Evolutionary conservation across 2,888 invertebrate genomes (phyloP).

Genomic region (Tetragonisca angustula): DNA sequence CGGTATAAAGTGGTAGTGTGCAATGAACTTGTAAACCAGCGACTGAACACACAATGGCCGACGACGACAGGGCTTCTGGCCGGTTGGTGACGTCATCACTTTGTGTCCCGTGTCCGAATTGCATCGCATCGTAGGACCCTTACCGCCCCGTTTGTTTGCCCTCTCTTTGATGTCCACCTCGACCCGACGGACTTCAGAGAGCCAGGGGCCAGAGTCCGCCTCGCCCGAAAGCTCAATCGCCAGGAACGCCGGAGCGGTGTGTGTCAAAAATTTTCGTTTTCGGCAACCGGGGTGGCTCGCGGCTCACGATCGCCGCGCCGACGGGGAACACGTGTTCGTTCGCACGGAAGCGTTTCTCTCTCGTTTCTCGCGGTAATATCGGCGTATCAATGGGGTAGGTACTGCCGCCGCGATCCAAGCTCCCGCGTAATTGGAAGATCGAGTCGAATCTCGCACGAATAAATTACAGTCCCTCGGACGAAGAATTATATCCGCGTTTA

Average conservation of each 20-base stretch:
- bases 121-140: slow-evolving; percentile 78
- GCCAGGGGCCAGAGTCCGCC: slow-evolving; percentile 54
- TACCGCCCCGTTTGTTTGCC: slow-evolving; percentile 78
- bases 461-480: slow-evolving; percentile 27
- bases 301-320: not conserved
- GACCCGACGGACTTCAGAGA: slow-evolving; percentile 77
- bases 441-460: slow-evolving; percentile 28
- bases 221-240: slow-evolving; percentile 43
- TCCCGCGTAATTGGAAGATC: slow-evolving; percentile 11
- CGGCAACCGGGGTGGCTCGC: slow-evolving; percentile 33
- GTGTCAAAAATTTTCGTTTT: slow-evolving; percentile 66
- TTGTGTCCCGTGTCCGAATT: slow-evolving; percentile 82
- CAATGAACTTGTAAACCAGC: slow-evolving; percentile 81
- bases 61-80: slow-evolving; percentile 76
- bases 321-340: not conserved
- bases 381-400: too few relatives aligned
- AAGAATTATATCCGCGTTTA: slow-evolving; percentile 50
- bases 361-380: not conserved
- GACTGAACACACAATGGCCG: slow-evolving; percentile 77
- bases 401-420: not conserved
- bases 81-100: slow-evolving; percentile 80
- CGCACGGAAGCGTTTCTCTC: not conserved
- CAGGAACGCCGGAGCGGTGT: slow-evolving; percentile 53
- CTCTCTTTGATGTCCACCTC: slow-evolving; percentile 82
- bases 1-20: slow-evolving; percentile 73